Percentiles rank a stretch among this genome's conserved stretches.
Evolutionary conservation across 1,140 invertebrate species (phyloP).

Genomic region (Ceratosolen solmsi): DNA sequence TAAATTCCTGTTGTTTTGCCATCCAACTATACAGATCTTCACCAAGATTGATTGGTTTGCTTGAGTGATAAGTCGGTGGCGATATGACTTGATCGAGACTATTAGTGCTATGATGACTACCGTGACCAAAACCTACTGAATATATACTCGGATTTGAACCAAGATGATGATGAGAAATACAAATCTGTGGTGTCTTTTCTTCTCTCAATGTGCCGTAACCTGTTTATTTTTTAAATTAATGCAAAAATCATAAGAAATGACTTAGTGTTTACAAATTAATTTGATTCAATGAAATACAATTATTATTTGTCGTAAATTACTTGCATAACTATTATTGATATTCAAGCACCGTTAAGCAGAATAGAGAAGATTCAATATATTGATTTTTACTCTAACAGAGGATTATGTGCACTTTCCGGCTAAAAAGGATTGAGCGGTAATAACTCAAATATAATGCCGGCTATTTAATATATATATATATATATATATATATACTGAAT

Average conservation of each 20-base stretch:
- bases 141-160: slow-evolving; percentile 78
- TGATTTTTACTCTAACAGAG: too few species aligned
- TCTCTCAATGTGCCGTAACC: slow-evolving; percentile 84
- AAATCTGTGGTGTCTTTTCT: slow-evolving; percentile 75
- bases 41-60: slow-evolving; percentile 71
- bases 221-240: slow-evolving; percentile 61
- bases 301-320: too few species aligned
- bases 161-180: slow-evolving; percentile 70
- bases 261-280: background rate
- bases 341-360: too few species aligned
- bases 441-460: too few species aligned
- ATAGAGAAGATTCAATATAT: too few species aligned
- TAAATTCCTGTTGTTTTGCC: slow-evolving; percentile 89
- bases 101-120: slow-evolving; percentile 71
- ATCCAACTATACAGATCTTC: slow-evolving; percentile 96
- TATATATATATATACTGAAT: too few species aligned
- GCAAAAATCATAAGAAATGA: too few species aligned
- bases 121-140: slow-evolving; percentile 72
- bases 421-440: background rate
- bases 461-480: too few species aligned
- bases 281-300: too few species aligned
- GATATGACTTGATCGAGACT: slow-evolving; percentile 70
- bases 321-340: too few species aligned
- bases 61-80: slow-evolving; percentile 65
- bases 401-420: too few species aligned